phyloP scores from a whole-genome alignment of 2,113 vertebrate genomes.

The Oriolus oriolus region DNA sequence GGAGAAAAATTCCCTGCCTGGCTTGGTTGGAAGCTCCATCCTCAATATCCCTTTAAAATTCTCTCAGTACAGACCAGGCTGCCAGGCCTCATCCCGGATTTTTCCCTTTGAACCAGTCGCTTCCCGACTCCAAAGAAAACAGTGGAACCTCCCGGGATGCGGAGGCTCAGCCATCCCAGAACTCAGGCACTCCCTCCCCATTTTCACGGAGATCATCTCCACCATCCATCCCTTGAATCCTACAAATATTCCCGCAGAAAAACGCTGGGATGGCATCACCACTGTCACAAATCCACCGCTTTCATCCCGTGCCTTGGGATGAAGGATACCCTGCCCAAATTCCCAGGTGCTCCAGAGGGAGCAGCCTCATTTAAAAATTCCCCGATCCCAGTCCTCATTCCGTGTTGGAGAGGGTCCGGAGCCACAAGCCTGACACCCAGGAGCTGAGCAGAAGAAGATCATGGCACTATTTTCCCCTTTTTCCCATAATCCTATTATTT shows the following conservation, averaged over 20 bases:
- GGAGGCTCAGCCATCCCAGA: background rate
- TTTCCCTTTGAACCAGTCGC: background rate
- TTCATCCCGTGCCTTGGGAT: background rate
- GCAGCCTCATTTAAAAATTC: too few species aligned
- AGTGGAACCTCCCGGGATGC: background rate
- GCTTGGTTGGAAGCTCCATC: background rate
- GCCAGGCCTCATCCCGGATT: background rate
- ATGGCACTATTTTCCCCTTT: background rate
- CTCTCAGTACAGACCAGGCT: background rate
- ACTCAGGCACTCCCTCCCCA: rapidly evolving
- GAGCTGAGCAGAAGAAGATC: background rate
- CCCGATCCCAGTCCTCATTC: background rate
- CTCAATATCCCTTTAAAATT: background rate
- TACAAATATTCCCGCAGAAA: background rate
- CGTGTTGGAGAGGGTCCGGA: rapidly evolving
- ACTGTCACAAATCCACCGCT: background rate
- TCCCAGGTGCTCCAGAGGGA: background rate
- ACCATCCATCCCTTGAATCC: background rate
- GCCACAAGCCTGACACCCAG: background rate
- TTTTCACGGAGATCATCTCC: background rate
- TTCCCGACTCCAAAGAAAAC: background rate
- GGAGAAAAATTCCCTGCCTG: background rate
- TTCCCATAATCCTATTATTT: background rate
- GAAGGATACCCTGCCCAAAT: background rate
- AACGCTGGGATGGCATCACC: rapidly evolving